phyloP scores from a whole-genome alignment of 1,140 invertebrate species.

The Babylonia areolata region DNA sequence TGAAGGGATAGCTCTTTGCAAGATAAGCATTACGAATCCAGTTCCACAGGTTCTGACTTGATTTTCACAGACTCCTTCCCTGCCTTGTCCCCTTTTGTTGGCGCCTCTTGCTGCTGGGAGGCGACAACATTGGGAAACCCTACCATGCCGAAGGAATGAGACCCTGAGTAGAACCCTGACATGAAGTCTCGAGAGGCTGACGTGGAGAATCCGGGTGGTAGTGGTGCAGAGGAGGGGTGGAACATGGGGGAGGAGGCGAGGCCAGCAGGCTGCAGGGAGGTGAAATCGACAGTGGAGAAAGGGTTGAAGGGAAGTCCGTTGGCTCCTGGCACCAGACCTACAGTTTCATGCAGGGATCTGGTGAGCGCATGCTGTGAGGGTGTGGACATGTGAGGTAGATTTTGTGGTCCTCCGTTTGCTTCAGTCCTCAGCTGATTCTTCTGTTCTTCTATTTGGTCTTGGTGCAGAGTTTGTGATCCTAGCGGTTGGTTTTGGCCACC shows the following conservation, averaged over 20 bases:
- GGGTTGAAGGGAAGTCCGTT: neutral
- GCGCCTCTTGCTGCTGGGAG: too few relatives aligned
- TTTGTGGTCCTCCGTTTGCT: neutral
- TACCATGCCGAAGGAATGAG: neutral
- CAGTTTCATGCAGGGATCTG: neutral
- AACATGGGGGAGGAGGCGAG: neutral
- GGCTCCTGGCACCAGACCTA: neutral
- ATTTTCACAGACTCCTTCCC: neutral
- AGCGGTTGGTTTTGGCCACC: neutral
- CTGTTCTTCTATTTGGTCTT: neutral
- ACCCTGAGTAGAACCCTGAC: neutral
- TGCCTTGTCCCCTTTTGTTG: neutral
- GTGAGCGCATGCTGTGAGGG: neutral
- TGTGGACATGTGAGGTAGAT: neutral
- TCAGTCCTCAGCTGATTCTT: neutral
- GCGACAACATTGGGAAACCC: neutral
- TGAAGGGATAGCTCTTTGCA: too few relatives aligned
- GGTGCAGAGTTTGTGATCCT: neutral
- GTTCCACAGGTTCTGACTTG: constrained; percentile 6
- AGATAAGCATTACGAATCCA: neutral
- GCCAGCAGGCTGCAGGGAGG: neutral
- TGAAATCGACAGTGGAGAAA: neutral
- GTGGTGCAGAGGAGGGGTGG: neutral
- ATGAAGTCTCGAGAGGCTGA: neutral
- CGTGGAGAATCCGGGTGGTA: neutral